phyloP scores from a whole-genome alignment of 2,888 invertebrate species.

The Ptychoptera contaminata region DNA sequence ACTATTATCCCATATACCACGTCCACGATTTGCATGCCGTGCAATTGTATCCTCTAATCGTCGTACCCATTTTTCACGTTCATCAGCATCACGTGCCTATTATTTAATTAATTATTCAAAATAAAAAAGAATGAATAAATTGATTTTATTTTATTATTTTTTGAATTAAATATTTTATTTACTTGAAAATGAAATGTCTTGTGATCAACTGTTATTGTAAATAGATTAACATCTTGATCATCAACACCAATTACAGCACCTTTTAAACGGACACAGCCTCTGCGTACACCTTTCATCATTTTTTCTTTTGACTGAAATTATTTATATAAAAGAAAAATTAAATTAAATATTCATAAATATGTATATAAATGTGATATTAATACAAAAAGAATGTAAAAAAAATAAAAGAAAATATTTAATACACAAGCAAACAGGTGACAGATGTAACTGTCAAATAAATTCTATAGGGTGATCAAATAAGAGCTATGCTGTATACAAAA shows the following conservation, averaged over 20 bases:
- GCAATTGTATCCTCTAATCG: constrained; percentile 89
- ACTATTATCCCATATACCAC: constrained; percentile 30
- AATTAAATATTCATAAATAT: background rate
- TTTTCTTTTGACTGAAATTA: constrained; percentile 95
- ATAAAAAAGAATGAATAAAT: background rate
- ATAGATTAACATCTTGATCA: constrained; percentile 97
- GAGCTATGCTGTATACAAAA: no score
- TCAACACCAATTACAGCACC: constrained; percentile 98
- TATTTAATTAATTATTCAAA: constrained; percentile 27
- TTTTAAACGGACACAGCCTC: constrained; percentile 93
- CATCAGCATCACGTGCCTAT: constrained; percentile 87
- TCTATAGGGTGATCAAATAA: no score
- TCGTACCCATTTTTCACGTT: constrained; percentile 91
- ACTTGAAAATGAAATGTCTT: constrained; percentile 98
- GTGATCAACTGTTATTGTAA: constrained; percentile 96
- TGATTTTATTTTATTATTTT: background rate
- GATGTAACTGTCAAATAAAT: no score
- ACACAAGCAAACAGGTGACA: no score
- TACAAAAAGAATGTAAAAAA: no score
- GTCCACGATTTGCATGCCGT: constrained; percentile 52
- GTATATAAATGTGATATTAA: background rate
- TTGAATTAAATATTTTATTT: constrained; percentile 10
- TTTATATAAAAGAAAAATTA: constrained; percentile 10
- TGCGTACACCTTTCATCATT: constrained; percentile 91
- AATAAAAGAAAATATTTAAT: no score